Evolutionary conservation across 2,888 invertebrate genomes (phyloP).

Genomic region (Parthenolecanium corni): DNA sequence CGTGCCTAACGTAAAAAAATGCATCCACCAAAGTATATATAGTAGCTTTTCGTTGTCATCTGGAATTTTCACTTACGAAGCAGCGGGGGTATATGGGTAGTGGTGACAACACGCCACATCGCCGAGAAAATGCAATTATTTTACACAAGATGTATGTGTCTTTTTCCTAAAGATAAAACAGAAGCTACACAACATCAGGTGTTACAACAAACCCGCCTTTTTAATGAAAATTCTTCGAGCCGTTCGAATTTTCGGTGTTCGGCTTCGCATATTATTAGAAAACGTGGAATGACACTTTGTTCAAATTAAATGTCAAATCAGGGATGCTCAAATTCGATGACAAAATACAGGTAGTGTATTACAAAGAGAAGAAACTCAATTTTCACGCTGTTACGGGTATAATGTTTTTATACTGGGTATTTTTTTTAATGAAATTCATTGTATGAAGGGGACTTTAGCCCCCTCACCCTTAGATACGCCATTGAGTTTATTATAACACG

Average conservation of each 20-base stretch:
- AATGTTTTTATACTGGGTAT: no score
- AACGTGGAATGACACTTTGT: conserved; percentile 15
- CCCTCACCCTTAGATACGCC: no score
- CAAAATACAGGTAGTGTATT: no score
- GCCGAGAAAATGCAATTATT: conserved; percentile 20
- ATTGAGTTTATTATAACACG: no score
- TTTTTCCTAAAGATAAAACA: conserved; percentile 20
- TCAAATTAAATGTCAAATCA: conserved; percentile 19
- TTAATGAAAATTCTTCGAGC: conserved; percentile 27
- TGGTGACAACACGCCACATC: background rate
- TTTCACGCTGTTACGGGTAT: no score
- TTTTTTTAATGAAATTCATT: no score
- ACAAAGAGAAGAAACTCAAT: no score
- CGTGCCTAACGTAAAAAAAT: no score
- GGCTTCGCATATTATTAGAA: conserved; percentile 21
- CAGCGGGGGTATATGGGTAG: background rate
- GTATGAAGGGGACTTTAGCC: no score
- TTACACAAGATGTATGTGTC: conserved; percentile 18
- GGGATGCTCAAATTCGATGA: conserved; percentile 3
- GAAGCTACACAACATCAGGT: conserved; percentile 26
- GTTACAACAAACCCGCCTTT: conserved; percentile 27
- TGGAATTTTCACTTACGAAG: no score
- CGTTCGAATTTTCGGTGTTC: conserved; percentile 12
- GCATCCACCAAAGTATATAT: no score
- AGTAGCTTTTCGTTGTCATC: no score